These are phyloP conservation scores for Embidobia sp. DNA, from an alignment of 2,888 invertebrate species.

Conservation along the genomic window DNA sequence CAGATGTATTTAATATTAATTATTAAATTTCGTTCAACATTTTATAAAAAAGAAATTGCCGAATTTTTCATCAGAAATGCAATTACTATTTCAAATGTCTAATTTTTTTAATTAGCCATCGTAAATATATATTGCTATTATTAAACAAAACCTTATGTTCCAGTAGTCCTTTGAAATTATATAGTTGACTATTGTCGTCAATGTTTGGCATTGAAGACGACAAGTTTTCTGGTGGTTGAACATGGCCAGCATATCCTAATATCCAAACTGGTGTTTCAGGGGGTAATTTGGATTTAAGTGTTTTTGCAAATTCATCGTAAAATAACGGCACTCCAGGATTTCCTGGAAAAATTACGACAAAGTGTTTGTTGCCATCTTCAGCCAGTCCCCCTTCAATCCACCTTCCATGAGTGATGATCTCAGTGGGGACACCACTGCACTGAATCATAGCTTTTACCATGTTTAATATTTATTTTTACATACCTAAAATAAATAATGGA, in stretches of 20 bases:
- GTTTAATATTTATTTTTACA: constrained; percentile 53
- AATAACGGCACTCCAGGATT: constrained; percentile 94
- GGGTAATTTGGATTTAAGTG: constrained; percentile 84
- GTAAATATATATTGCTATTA: too few species aligned
- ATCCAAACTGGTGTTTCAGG: constrained; percentile 89
- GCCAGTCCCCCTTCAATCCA: constrained; percentile 85
- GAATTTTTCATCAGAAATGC: too few species aligned
- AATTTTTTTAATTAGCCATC: too few species aligned
- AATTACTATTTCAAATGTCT: too few species aligned
- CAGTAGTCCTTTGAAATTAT: constrained; percentile 90
- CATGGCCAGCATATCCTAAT: constrained; percentile 92
- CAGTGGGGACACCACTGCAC: constrained; percentile 87
- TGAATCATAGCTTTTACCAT: constrained; percentile 82
- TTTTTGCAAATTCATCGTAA: constrained; percentile 88
- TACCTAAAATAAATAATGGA: neutral
- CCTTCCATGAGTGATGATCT: constrained; percentile 88
- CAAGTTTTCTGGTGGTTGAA: constrained; percentile 83
- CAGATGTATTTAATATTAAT: too few species aligned
- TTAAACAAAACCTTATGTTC: constrained; percentile 88
- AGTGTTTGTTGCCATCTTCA: constrained; percentile 83
- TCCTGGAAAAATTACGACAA: constrained; percentile 90
- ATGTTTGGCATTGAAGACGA: constrained; percentile 77
- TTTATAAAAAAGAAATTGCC: too few species aligned
- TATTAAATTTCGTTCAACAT: too few species aligned
- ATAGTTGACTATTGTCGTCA: constrained; percentile 83